Conservation (phyloP, 2,888 invertebrate species). For the Peribatodes rhomboidaria region DNA sequence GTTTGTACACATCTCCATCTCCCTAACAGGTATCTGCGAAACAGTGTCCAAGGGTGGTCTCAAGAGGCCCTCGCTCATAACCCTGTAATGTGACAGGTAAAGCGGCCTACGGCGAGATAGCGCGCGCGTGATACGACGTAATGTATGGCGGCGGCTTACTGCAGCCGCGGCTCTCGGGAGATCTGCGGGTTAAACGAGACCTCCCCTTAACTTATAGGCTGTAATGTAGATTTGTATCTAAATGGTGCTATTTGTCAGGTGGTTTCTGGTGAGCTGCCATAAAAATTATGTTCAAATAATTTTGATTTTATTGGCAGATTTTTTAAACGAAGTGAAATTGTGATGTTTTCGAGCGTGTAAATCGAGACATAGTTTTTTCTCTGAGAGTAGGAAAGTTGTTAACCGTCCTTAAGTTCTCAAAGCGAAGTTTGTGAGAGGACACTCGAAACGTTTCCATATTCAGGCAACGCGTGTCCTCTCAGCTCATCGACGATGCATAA, state of each 20-base stretch:
- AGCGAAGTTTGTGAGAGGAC: background rate
- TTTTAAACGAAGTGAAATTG: background rate
- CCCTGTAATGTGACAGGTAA: conserved; percentile 49
- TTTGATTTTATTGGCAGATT: background rate
- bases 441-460: background rate
- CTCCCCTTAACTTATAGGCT: conserved; percentile 19
- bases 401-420: background rate
- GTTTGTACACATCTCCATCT: conserved; percentile 1
- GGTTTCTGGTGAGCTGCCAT: background rate
- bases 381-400: background rate
- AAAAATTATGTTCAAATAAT: too few species aligned
- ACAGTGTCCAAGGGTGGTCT: conserved; percentile 33
- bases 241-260: conserved; percentile 10
- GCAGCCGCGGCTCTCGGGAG: conserved; percentile 23
- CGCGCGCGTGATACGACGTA: conserved; percentile 21
- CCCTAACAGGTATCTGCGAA: background rate
- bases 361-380: background rate
- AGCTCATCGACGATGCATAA: conserved; percentile 34
- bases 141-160: conserved; percentile 35
- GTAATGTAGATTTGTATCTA: conserved; percentile 29
- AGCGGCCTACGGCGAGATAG: conserved; percentile 34
- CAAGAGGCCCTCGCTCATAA: conserved; percentile 46
- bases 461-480: conserved; percentile 20
- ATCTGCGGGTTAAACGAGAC: conserved; percentile 26
- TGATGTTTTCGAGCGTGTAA: background rate